A percentile compares a stretch with the other conserved stretches of the same genome.
These are phyloP conservation scores for Ceratina japonica DNA, from an alignment of 1,140 invertebrate genomes.

Conservation along the genomic window DNA sequence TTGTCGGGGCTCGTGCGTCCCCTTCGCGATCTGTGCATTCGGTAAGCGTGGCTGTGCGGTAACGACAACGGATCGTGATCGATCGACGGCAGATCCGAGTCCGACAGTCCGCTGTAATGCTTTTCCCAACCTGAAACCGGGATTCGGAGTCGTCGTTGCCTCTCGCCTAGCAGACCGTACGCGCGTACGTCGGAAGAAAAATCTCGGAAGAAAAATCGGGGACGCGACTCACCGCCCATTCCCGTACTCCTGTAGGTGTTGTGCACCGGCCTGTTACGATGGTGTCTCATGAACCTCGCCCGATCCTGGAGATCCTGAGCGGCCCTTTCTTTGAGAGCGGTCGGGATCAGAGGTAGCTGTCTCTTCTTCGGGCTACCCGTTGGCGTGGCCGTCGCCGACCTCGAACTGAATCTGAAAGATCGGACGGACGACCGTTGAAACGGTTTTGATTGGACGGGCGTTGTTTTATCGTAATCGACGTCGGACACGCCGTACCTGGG, in stretches of 20 bases:
- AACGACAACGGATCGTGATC: slow-evolving; percentile 71
- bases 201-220: too few species aligned
- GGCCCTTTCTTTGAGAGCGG: slow-evolving; percentile 85
- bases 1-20: slow-evolving; percentile 85
- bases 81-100: slow-evolving; percentile 86
- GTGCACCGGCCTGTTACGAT: slow-evolving; percentile 83
- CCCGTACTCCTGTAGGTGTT: slow-evolving; percentile 85
- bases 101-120: slow-evolving; percentile 89
- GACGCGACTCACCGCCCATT: slow-evolving; percentile 76
- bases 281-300: slow-evolving; percentile 85
- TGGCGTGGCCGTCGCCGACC: slow-evolving; percentile 94
- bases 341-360: slow-evolving; percentile 95
- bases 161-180: too few species aligned
- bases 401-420: slow-evolving; percentile 85
- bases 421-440: not conserved
- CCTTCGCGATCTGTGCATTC: slow-evolving; percentile 79
- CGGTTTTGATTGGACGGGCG: not conserved
- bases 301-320: slow-evolving; percentile 92
- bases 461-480: not conserved
- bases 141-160: not conserved
- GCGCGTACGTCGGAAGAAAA: too few species aligned
- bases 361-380: slow-evolving; percentile 97
- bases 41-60: slow-evolving; percentile 80
- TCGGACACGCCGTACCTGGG: slow-evolving; percentile 66
- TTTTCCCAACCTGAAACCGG: slow-evolving; percentile 85